Conservation (phyloP, 2,113 vertebrate genomes). For the Hypocryptadius cinnamomeus region DNA sequence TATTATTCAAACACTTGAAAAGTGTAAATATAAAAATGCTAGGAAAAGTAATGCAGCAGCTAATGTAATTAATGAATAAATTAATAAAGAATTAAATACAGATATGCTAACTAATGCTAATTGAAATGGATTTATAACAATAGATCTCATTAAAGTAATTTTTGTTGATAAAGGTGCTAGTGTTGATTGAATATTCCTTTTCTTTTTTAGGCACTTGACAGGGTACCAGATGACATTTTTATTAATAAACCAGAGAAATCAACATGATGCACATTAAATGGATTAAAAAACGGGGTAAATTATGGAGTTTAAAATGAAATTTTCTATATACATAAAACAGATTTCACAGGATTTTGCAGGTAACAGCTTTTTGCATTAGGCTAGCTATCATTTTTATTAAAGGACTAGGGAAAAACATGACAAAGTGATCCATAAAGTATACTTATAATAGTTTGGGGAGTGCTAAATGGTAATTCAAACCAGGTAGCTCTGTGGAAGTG, state of each 20-base stretch:
- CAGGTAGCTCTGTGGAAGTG: neutral
- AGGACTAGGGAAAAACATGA: neutral
- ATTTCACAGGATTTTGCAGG: neutral
- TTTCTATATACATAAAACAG: neutral
- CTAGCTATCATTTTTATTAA: neutral
- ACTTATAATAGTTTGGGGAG: neutral
- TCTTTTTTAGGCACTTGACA: neutral
- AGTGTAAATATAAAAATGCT: neutral
- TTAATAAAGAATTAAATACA: neutral
- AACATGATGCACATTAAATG: neutral
- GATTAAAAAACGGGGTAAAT: neutral
- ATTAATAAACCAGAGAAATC: conserved; percentile 7
- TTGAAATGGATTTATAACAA: neutral
- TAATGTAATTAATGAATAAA: neutral
- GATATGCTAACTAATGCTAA: neutral
- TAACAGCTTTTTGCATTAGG: neutral
- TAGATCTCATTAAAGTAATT: neutral
- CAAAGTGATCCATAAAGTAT: neutral
- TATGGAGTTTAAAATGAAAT: neutral
- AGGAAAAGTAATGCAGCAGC: neutral
- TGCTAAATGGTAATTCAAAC: neutral
- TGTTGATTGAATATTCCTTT: neutral
- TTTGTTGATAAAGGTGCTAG: neutral
- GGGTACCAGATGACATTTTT: neutral
- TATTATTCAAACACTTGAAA: neutral